Percentiles rank a stretch among this genome's conserved stretches.
Evolutionary conservation across 35 echinoderm and acorn worm species (phyloP).

Genomic region (Chiridota heheva): DNA sequence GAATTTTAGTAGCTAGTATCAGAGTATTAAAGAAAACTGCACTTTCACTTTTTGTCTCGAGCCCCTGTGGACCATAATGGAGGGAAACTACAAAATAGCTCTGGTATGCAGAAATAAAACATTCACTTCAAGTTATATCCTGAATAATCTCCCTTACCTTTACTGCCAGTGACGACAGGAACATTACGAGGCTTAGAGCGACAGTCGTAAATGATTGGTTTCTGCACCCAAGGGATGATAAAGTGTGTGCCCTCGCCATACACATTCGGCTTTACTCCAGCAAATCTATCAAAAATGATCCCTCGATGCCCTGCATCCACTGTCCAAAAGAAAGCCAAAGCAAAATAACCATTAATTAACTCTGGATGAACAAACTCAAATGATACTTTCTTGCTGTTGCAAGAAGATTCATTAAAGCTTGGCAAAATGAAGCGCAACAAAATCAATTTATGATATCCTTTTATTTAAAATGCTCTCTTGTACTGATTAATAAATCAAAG

Average conservation of each 20-base stretch:
- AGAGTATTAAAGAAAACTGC: no score
- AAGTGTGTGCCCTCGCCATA: slow-evolving; percentile 93
- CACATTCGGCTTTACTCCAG: slow-evolving; percentile 82
- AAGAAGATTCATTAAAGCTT: no score
- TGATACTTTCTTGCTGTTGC: neutral
- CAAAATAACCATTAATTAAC: slow-evolving; percentile 1
- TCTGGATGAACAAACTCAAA: neutral
- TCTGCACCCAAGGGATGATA: slow-evolving; percentile 86
- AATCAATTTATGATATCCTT: no score
- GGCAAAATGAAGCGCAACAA: neutral
- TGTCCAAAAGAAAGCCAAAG: slow-evolving; percentile 22
- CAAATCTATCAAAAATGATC: slow-evolving; percentile 94
- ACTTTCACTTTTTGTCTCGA: neutral
- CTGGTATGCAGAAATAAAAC: no score
- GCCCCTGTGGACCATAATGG: neutral
- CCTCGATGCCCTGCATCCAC: slow-evolving; percentile 92
- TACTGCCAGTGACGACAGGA: slow-evolving; percentile 81
- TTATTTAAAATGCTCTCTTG: no score
- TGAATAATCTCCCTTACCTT: slow-evolving; percentile 53
- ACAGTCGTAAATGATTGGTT: slow-evolving; percentile 94
- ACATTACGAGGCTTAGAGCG: slow-evolving; percentile 82
- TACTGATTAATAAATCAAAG: no score
- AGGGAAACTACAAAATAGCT: neutral
- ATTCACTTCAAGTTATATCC: no score
- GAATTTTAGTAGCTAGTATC: no score